Evolutionary conservation across 2,113 vertebrate species (phyloP), one percentile per base, ranked within the genome.

Genomic region (Amazona vittata): DNA sequence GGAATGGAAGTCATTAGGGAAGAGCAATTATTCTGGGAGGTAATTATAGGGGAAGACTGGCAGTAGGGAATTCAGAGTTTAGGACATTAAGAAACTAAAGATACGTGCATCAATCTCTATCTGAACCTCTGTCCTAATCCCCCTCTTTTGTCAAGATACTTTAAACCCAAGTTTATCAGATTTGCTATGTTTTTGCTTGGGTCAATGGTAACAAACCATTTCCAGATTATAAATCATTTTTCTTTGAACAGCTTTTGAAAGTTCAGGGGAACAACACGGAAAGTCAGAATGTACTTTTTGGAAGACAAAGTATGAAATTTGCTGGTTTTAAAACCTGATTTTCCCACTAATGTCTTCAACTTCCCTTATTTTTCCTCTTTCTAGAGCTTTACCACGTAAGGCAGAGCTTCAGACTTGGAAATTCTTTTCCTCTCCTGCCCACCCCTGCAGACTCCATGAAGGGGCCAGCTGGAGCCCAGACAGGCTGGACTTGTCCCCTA

Each of bases 1-100:
- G 92, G 96, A 97, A 96, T 96, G 94, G 94, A 94, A 95, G 80
- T 92, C 2, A 47, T 94, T 83, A 92, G 89, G 83, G 82, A 96
- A 84, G 62, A 88, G 49, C 60, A 86, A 88, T 92, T 93, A 46
- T 90, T 91, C 64, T 74, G 59, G 59, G 71, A 92, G 59, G 53
- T 63, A 86, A 81, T 71, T 87, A 82, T 2, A 90, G 28, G 60
- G 44, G 76, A 94, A 89, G 73, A 41, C n/a, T 76, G 65, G 68
- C 2, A 4, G n/a, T 75, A 31, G 18, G 31, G 67, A 95, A 73
- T 85, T 68, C 18, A 28, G 64, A 86, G 65, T 62, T 94, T 82
- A 87, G 63, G 74, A 87, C 31, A 29, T 22, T 22, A 59, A 41
- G 62, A 90, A 90, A 82, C 19, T 33, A 26, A 87, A 79, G 57